Conservation (phyloP, 2,888 invertebrate genomes). For the Eilema griseolum region DNA sequence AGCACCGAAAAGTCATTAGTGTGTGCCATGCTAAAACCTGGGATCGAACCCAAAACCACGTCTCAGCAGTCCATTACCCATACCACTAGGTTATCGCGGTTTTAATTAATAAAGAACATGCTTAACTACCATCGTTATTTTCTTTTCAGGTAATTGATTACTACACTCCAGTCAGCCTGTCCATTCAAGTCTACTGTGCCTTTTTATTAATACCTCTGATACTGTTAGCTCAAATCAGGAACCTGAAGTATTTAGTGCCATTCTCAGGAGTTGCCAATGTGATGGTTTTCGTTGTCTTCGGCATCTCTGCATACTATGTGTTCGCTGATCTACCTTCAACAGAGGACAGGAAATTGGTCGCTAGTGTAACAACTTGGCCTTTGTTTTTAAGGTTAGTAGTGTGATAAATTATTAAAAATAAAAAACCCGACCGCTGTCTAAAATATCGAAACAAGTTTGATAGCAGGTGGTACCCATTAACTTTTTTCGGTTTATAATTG, state of each 20-base stretch:
- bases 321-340: conserved; percentile 85
- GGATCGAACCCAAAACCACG: too few relatives aligned
- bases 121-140: neutral
- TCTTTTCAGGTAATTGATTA: conserved; percentile 82
- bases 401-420: too few relatives aligned
- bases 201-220: conserved; percentile 90
- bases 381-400: conserved; percentile 91
- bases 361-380: conserved; percentile 89
- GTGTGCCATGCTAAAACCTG: too few relatives aligned
- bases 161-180: conserved; percentile 75
- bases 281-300: conserved; percentile 91
- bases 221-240: conserved; percentile 90
- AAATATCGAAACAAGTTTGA: too few relatives aligned
- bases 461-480: too few relatives aligned
- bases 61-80: too few relatives aligned
- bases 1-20: too few relatives aligned
- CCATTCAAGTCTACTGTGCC: conserved; percentile 89
- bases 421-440: too few relatives aligned
- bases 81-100: too few relatives aligned
- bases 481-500: too few relatives aligned
- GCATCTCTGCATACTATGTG: conserved; percentile 93
- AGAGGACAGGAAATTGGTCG: conserved; percentile 78
- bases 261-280: conserved; percentile 96
- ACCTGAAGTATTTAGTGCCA: conserved; percentile 94
- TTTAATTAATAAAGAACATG: too few relatives aligned